phyloP scores from a whole-genome alignment of 2,797 vertebrate genomes.

The Ctenopoma multispine region DNA sequence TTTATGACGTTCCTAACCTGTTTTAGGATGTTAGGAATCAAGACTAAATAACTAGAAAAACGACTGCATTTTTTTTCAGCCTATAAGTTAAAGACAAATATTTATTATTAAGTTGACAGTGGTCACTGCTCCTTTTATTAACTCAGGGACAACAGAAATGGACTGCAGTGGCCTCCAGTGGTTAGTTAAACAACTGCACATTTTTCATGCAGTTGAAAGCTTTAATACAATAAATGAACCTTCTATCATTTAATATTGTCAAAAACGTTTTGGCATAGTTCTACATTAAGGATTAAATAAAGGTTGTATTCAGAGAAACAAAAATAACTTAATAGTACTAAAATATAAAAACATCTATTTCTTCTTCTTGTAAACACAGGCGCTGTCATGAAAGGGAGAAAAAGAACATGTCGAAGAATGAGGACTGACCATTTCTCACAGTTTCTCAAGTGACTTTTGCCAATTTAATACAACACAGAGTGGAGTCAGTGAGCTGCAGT shows the following conservation, averaged over 20 bases:
- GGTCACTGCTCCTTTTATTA: not conserved
- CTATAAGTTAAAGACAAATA: not conserved
- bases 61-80: not conserved
- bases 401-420: not conserved
- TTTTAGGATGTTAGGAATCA: not conserved
- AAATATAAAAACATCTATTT: conserved; percentile 1
- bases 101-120: not conserved
- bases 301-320: too few relatives aligned
- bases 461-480: conserved; percentile 15
- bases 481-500: conserved; percentile 20
- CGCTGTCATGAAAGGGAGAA: not conserved
- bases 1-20: too few relatives aligned
- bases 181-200: conserved; percentile 35
- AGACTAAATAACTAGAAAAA: not conserved
- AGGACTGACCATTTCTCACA: conserved; percentile 31
- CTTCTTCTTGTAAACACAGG: conserved; percentile 22
- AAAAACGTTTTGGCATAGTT: too few relatives aligned
- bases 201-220: too few relatives aligned
- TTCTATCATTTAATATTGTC: too few relatives aligned
- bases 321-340: too few relatives aligned
- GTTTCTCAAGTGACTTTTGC: conserved; percentile 29
- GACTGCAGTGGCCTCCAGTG: conserved; percentile 61
- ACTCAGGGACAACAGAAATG: conserved; percentile 1
- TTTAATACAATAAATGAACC: too few relatives aligned
- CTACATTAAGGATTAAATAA: too few relatives aligned